phyloP scores from a whole-genome alignment of 2,797 vertebrate species.

The Myioborus melanocephalus region DNA sequence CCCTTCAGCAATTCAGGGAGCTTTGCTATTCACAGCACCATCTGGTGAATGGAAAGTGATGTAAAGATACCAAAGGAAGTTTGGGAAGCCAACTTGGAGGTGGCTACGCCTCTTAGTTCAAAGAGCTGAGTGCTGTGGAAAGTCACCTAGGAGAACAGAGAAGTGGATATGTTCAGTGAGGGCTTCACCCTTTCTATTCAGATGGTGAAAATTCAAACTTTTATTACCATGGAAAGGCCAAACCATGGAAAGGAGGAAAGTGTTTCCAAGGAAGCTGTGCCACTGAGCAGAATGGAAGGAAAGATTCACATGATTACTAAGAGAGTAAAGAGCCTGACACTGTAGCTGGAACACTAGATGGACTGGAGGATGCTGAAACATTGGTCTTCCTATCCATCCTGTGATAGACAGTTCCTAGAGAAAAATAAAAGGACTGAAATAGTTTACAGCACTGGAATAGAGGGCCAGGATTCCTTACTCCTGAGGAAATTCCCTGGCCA shows the following conservation, averaged over 20 bases:
- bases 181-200: neutral
- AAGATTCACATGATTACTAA: neutral
- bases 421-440: neutral
- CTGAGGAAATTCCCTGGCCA: neutral
- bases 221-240: neutral
- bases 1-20: neutral
- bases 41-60: neutral
- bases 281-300: neutral
- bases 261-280: neutral
- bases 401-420: fast-evolving
- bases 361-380: neutral
- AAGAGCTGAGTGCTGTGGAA: neutral
- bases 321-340: neutral
- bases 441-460: neutral
- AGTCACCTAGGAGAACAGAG: neutral
- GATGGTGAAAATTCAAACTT: neutral
- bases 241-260: neutral
- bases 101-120: neutral
- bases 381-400: neutral
- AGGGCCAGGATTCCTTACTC: neutral
- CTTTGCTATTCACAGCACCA: neutral
- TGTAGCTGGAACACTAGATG: neutral
- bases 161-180: neutral
- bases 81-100: neutral
- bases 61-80: neutral